Percentiles rank a stretch among this genome's conserved stretches.
Conservation (phyloP, 2,797 vertebrate genomes). For the Sebastes hopkinsi region DNA sequence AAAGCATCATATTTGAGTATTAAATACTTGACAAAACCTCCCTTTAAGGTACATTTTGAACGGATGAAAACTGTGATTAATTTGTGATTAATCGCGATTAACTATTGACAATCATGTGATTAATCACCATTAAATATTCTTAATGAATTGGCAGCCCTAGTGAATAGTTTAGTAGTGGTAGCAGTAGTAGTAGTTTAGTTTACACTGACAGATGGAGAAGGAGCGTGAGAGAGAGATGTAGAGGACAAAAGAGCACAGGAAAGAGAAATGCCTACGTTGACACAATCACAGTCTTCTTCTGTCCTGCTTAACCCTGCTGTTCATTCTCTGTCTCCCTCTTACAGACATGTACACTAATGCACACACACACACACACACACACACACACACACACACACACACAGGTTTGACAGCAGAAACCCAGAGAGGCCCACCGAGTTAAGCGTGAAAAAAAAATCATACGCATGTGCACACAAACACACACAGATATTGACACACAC, state of each 20-base stretch:
- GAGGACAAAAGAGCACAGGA: neutral
- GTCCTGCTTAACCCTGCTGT: neutral
- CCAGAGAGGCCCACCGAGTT: neutral
- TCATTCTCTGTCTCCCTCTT: neutral
- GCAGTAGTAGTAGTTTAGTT: neutral
- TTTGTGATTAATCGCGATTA: no score
- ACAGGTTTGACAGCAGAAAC: neutral
- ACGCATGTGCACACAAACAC: no score
- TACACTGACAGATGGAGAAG: neutral
- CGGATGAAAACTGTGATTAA: no score
- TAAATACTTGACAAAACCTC: no score
- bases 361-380: neutral
- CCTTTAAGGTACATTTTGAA: no score
- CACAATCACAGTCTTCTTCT: constrained; percentile 7
- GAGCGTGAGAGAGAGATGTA: neutral
- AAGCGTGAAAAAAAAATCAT: neutral
- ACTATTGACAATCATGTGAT: no score
- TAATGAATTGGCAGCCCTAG: no score
- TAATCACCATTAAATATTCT: no score
- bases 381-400: neutral
- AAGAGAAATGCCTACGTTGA: neutral
- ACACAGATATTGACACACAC: neutral
- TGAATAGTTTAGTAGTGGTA: no score
- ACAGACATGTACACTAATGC: neutral
- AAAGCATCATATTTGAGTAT: no score